A percentile compares a stretch with the other conserved stretches of the same genome.
Conservation (phyloP, 2,113 vertebrate genomes). For the Manacus vitellinus region DNA sequence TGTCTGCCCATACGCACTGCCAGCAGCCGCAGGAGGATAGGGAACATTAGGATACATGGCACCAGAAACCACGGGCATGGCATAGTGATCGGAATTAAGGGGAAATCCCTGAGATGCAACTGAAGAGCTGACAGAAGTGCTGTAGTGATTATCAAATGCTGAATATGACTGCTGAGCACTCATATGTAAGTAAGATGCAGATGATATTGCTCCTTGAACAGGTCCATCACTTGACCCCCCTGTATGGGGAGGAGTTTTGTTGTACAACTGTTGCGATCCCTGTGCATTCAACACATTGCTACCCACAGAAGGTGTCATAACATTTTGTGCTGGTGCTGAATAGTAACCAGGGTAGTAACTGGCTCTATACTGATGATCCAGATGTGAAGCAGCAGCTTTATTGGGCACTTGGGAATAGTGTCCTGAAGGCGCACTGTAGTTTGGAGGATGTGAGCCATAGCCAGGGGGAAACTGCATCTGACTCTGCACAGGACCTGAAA, state of each 20-base stretch:
- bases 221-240: slow-evolving; percentile 61
- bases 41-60: slow-evolving; percentile 79
- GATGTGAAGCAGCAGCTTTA: slow-evolving; percentile 77
- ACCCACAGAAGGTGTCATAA: slow-evolving; percentile 57
- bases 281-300: slow-evolving; percentile 62
- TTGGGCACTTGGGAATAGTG: slow-evolving; percentile 77
- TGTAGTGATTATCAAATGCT: slow-evolving; percentile 78
- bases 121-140: slow-evolving; percentile 70
- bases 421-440: slow-evolving; percentile 74
- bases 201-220: slow-evolving; percentile 59
- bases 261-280: slow-evolving; percentile 75
- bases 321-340: slow-evolving; percentile 74
- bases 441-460: slow-evolving; percentile 78
- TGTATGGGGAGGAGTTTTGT: slow-evolving; percentile 33
- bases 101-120: slow-evolving; percentile 78
- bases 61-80: slow-evolving; percentile 62
- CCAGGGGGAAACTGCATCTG: slow-evolving; percentile 76
- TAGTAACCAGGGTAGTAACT: slow-evolving; percentile 84
- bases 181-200: slow-evolving; percentile 70
- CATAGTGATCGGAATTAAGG: slow-evolving; percentile 73
- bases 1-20: slow-evolving; percentile 80
- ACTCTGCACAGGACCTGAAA: slow-evolving; percentile 85
- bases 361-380: slow-evolving; percentile 75
- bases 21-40: slow-evolving; percentile 78
- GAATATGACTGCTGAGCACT: slow-evolving; percentile 80